phyloP scores from a whole-genome alignment of 2,113 vertebrate genomes.

The Centrocercus urophasianus region DNA sequence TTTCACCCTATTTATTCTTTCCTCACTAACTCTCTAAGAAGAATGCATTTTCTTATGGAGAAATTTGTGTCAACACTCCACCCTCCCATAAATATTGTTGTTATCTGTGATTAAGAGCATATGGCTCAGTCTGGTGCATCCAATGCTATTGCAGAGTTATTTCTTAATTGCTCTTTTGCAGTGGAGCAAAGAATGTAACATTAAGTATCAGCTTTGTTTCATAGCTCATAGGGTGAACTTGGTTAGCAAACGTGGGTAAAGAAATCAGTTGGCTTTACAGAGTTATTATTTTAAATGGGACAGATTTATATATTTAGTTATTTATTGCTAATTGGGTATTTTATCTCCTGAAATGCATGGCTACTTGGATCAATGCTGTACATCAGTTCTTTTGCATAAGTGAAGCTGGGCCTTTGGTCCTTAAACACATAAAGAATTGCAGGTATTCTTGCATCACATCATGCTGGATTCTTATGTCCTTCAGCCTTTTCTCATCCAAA shows the following conservation, averaged over 20 bases:
- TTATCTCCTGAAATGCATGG: not conserved
- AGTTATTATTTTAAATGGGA: not conserved
- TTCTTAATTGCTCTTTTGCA: slow-evolving; percentile 48
- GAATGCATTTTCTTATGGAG: not conserved
- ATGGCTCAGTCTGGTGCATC: slow-evolving; percentile 19
- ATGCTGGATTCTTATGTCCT: not conserved
- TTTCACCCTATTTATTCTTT: slow-evolving; percentile 7
- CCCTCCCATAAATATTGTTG: slow-evolving; percentile 24
- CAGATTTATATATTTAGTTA: not conserved
- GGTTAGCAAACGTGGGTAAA: not conserved
- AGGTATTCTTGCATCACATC: not conserved
- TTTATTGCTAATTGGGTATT: not conserved
- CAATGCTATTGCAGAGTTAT: not conserved
- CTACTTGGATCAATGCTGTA: not conserved
- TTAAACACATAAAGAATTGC: not conserved
- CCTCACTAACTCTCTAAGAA: not conserved
- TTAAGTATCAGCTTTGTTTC: slow-evolving; percentile 21
- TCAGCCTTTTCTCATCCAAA: not conserved
- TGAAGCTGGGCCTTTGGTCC: not conserved
- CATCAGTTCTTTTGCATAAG: not conserved
- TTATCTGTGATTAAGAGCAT: slow-evolving; percentile 51
- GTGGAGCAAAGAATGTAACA: not conserved
- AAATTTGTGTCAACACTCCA: slow-evolving; percentile 33
- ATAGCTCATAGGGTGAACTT: not conserved
- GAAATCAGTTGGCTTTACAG: not conserved